Conservation (phyloP, 2,888 invertebrate genomes). For the Hipparchia sbordonii region DNA sequence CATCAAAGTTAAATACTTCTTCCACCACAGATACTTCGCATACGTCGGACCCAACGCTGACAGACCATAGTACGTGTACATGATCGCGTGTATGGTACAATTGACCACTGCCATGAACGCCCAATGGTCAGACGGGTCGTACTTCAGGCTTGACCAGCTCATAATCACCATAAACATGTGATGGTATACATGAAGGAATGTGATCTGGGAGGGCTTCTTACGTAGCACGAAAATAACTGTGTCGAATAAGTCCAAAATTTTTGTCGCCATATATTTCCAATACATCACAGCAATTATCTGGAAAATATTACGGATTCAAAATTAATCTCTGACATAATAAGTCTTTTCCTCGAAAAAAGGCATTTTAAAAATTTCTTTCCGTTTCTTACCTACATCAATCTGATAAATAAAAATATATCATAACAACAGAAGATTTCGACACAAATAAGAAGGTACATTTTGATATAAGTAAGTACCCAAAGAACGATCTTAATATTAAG, state of each 20-base stretch:
- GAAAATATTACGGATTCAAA: constrained; percentile 18
- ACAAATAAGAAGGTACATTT: no score
- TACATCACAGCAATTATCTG: constrained; percentile 52
- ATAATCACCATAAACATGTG: constrained; percentile 87
- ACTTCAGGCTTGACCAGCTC: constrained; percentile 88
- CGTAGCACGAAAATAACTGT: constrained; percentile 92
- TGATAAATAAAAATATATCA: no score
- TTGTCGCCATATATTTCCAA: constrained; percentile 88
- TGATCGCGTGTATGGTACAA: constrained; percentile 86
- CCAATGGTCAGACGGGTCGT: constrained; percentile 88
- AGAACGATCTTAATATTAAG: no score
- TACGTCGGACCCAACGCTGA: constrained; percentile 87
- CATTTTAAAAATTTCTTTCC: no score
- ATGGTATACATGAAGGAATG: constrained; percentile 93
- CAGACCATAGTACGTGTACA: constrained; percentile 89
- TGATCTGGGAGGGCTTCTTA: constrained; percentile 88
- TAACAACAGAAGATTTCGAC: no score
- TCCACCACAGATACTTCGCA: constrained; percentile 91
- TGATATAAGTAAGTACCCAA: no score
- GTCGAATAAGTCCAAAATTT: constrained; percentile 87
- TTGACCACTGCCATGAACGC: constrained; percentile 86
- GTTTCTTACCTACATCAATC: no score
- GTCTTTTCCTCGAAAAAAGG: no score
- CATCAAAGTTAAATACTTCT: constrained; percentile 88
- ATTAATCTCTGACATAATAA: no score